Evolutionary conservation across 1,140 invertebrate genomes (phyloP).

Genomic region (Drosophila baimaii): DNA sequence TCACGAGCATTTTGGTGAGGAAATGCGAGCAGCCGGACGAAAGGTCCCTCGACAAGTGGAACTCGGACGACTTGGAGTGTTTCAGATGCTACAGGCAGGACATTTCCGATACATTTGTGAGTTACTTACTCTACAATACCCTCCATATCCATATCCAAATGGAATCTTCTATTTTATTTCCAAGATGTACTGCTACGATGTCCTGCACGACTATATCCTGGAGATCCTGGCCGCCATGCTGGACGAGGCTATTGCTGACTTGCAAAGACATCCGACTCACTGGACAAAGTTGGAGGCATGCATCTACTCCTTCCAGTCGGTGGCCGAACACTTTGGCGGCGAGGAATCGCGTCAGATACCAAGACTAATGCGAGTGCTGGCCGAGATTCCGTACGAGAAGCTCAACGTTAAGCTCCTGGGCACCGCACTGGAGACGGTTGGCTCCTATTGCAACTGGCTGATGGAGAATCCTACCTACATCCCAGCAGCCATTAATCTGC

Average conservation of each 20-base stretch:
- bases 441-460: conserved; percentile 93
- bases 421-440: conserved; percentile 90
- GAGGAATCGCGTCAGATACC: conserved; percentile 88
- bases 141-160: not conserved
- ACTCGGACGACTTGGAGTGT: conserved; percentile 91
- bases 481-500: conserved; percentile 86
- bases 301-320: conserved; percentile 92
- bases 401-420: conserved; percentile 87
- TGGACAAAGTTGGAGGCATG: conserved; percentile 88
- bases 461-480: conserved; percentile 87
- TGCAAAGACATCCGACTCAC: conserved; percentile 84
- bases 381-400: conserved; percentile 87
- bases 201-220: conserved; percentile 89
- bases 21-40: conserved; percentile 83
- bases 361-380: conserved; percentile 88
- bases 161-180: not conserved
- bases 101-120: conserved; percentile 93
- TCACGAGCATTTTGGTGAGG: conserved; percentile 75
- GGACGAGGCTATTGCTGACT: conserved; percentile 84
- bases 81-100: conserved; percentile 96
- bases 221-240: conserved; percentile 87
- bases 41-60: conserved; percentile 78
- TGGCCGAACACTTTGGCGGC: conserved; percentile 90
- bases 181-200: conserved; percentile 92
- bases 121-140: conserved; percentile 37